These are phyloP conservation scores for Tympanoctomys barrerae DNA, from an alignment of 2,797 vertebrate species.

Conservation along the genomic window DNA sequence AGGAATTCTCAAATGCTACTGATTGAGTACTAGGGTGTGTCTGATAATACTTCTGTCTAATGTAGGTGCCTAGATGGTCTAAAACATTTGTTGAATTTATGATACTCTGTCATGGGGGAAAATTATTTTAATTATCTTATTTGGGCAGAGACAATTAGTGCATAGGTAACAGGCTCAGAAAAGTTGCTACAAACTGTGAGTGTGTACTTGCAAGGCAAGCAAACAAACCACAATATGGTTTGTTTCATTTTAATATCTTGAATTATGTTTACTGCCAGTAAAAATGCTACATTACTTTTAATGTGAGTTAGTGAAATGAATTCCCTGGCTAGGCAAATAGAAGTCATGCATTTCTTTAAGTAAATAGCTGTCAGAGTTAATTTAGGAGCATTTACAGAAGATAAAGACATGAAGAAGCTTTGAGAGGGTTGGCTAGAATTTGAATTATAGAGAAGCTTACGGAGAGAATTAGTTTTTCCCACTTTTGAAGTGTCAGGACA, in stretches of 20 bases:
- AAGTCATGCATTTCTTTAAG: slow-evolving; percentile 61
- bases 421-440: slow-evolving; percentile 57
- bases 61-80: background rate
- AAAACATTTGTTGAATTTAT: background rate
- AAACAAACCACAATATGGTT: slow-evolving; percentile 74
- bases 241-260: slow-evolving; percentile 70
- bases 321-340: slow-evolving; percentile 74
- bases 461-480: background rate
- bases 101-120: background rate
- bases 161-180: background rate
- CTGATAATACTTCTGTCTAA: background rate
- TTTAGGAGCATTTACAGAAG: slow-evolving; percentile 76
- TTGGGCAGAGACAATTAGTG: slow-evolving; percentile 4
- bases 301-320: slow-evolving; percentile 73
- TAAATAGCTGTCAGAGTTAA: slow-evolving; percentile 83
- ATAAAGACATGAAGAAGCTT: slow-evolving; percentile 73
- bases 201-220: slow-evolving; percentile 37
- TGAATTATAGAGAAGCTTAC: background rate
- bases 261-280: slow-evolving; percentile 62
- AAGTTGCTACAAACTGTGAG: slow-evolving; percentile 2
- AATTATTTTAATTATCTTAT: slow-evolving; percentile 8
- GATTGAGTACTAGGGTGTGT: background rate
- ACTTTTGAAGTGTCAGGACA: slow-evolving; percentile 32
- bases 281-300: slow-evolving; percentile 78
- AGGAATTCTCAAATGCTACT: background rate